These are phyloP conservation scores for Agriotes lineatus DNA, from an alignment of 2,888 invertebrate species.

Conservation along the genomic window DNA sequence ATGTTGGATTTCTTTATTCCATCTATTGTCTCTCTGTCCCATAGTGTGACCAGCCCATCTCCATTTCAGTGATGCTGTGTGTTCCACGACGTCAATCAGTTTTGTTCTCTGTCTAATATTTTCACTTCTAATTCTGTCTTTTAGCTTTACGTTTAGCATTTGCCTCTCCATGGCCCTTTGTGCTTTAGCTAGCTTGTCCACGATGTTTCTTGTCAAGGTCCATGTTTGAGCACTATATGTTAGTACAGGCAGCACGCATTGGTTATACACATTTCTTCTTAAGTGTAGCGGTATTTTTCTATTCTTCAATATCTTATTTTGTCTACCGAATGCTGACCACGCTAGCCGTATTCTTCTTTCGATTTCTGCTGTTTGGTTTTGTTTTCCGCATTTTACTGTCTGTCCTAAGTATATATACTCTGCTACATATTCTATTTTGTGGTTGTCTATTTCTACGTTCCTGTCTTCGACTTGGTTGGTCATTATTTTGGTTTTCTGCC, in stretches of 20 bases:
- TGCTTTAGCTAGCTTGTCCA: not conserved
- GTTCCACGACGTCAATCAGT: too few species aligned
- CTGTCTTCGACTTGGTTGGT: too few species aligned
- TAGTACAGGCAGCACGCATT: not conserved
- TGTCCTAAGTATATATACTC: conserved; percentile 34
- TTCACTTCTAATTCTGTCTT: too few species aligned
- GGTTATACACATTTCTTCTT: conserved; percentile 29
- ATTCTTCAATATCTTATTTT: conserved; percentile 26
- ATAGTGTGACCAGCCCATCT: not conserved
- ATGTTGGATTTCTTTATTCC: not conserved
- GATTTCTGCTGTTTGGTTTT: conserved; percentile 36
- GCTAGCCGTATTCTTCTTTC: conserved; percentile 38
- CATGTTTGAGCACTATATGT: too few species aligned
- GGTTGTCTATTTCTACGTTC: too few species aligned
- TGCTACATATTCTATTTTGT: conserved; percentile 5
- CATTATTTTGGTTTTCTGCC: too few species aligned
- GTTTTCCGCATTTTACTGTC: conserved; percentile 28
- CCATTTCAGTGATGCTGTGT: not conserved
- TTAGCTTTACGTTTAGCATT: not conserved
- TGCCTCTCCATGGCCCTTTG: not conserved
- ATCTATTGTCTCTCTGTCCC: not conserved
- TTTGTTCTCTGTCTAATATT: not conserved
- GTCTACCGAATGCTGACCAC: conserved; percentile 47
- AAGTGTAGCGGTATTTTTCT: conserved; percentile 23
- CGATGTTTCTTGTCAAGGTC: not conserved